phyloP scores from a whole-genome alignment of 2,888 invertebrate genomes.

The Heliconius sara region DNA sequence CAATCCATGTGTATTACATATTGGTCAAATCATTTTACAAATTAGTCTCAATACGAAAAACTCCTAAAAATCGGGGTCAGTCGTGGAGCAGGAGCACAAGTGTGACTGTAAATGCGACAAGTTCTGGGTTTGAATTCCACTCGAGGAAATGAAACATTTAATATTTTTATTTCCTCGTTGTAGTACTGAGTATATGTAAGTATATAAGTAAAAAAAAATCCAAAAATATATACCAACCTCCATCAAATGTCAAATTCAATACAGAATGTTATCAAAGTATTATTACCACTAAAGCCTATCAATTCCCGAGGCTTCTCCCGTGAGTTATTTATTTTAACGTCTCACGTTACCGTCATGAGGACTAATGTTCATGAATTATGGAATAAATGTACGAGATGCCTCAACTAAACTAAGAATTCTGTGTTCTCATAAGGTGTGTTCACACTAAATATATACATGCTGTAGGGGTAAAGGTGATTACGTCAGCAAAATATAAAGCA shows the following conservation, averaged over 20 bases:
- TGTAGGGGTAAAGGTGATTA: slow-evolving; percentile 4
- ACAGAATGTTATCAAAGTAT: slow-evolving; percentile 53
- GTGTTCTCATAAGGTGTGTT: slow-evolving; percentile 40
- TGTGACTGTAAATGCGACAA: too few relatives aligned
- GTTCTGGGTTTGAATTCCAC: too few relatives aligned
- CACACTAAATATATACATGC: slow-evolving; percentile 34
- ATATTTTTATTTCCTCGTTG: too few relatives aligned
- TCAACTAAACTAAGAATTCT: slow-evolving; percentile 39
- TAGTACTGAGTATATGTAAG: too few relatives aligned
- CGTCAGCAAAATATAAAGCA: slow-evolving; percentile 15
- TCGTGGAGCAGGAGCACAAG: too few relatives aligned
- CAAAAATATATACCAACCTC: background rate
- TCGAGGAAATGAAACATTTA: too few relatives aligned
- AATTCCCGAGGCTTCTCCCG: slow-evolving; percentile 51
- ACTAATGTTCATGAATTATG: slow-evolving; percentile 70
- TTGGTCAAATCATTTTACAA: too few relatives aligned
- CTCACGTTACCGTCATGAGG: slow-evolving; percentile 58
- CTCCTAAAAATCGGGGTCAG: too few relatives aligned
- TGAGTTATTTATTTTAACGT: slow-evolving; percentile 58
- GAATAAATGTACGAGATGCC: slow-evolving; percentile 52
- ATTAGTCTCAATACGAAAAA: too few relatives aligned
- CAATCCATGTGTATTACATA: too few relatives aligned
- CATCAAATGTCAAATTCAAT: background rate
- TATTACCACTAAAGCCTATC: slow-evolving; percentile 52
- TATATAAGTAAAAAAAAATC: background rate